phyloP scores from a whole-genome alignment of 2,888 invertebrate genomes.

The Perithous albicinctus region DNA sequence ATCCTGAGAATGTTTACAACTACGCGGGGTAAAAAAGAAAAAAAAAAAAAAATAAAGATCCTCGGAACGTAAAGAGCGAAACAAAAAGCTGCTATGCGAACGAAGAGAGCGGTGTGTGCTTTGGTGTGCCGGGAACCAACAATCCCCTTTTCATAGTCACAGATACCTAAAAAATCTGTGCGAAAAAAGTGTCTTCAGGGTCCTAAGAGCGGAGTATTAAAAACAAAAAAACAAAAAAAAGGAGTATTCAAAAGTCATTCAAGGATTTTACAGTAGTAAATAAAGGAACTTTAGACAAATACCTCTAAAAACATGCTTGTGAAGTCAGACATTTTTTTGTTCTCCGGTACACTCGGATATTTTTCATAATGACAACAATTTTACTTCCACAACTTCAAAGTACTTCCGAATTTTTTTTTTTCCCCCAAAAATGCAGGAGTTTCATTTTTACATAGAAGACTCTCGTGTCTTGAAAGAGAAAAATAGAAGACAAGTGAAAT shows the following conservation, averaged over 20 bases:
- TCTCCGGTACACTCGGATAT: not conserved
- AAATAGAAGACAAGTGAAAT: too few species aligned
- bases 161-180: too few species aligned
- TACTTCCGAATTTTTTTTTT: too few species aligned
- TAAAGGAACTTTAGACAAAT: not conserved
- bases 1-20: not conserved
- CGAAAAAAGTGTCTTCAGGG: too few species aligned
- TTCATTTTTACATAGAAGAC: too few species aligned
- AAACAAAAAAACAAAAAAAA: not conserved
- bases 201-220: too few species aligned
- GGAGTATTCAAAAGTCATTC: not conserved
- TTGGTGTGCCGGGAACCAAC: not conserved
- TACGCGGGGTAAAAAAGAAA: too few species aligned
- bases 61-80: not conserved
- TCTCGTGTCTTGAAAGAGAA: too few species aligned
- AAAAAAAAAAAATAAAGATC: not conserved
- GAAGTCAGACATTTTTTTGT: not conserved
- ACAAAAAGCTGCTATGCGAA: not conserved
- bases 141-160: not conserved
- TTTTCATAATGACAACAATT: too few species aligned
- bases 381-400: too few species aligned
- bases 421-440: too few species aligned
- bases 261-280: not conserved
- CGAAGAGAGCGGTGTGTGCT: not conserved
- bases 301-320: not conserved